Percentiles rank a stretch among this genome's conserved stretches.
These are phyloP conservation scores for Lichenostomus cassidix DNA, from an alignment of 2,113 vertebrate genomes.

Conservation along the genomic window DNA sequence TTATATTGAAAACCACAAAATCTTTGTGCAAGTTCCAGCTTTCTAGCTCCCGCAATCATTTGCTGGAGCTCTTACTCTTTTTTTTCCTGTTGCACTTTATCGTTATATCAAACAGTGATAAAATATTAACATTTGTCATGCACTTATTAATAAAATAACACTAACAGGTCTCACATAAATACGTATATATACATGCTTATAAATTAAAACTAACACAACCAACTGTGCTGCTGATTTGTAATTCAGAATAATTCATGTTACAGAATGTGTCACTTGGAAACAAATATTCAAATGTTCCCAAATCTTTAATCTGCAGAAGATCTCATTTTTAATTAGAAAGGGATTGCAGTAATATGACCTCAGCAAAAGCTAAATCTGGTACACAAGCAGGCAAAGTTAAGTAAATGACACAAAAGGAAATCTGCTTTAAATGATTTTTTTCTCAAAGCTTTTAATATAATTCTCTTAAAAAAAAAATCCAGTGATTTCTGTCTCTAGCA, in stretches of 20 bases:
- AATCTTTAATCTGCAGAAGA: slow-evolving; percentile 71
- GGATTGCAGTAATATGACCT: slow-evolving; percentile 71
- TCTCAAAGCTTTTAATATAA: not conserved
- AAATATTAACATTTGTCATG: not conserved
- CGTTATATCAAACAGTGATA: not conserved
- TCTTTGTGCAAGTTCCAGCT: not conserved
- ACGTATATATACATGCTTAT: not conserved
- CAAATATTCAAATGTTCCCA: slow-evolving; percentile 49
- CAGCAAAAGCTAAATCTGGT: slow-evolving; percentile 70
- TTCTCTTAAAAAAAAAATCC: slow-evolving; percentile 6
- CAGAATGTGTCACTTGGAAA: slow-evolving; percentile 57
- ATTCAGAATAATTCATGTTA: not conserved
- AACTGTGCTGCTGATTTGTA: not conserved
- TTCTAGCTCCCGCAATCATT: not conserved
- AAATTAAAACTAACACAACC: not conserved
- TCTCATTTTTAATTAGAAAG: slow-evolving; percentile 80
- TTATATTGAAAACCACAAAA: not conserved
- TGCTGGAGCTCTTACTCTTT: not conserved
- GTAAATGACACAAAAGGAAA: slow-evolving; percentile 64
- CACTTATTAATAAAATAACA: not conserved
- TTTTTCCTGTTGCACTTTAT: not conserved
- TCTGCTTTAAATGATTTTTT: slow-evolving; percentile 52
- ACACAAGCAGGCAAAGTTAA: slow-evolving; percentile 57
- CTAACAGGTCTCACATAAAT: not conserved
- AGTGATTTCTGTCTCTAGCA: not conserved